Percentiles rank a stretch among this genome's conserved stretches.
These are phyloP conservation scores for Plutomurus gul DNA, from an alignment of 1,140 invertebrate genomes.

Conservation along the genomic window DNA sequence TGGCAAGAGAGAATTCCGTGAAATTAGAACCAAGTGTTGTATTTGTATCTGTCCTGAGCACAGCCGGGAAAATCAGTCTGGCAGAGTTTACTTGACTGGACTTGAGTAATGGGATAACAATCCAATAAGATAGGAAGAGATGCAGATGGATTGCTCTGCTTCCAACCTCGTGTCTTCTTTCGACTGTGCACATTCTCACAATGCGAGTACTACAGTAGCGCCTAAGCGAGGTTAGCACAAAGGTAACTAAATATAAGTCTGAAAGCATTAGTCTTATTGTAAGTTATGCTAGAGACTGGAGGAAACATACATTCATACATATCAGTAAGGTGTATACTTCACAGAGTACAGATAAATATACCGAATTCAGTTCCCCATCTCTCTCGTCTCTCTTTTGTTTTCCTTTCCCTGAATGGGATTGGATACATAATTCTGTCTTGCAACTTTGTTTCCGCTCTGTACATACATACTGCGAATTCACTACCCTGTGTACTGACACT, in stretches of 20 bases:
- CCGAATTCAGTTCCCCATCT: background rate
- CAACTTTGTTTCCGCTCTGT: background rate
- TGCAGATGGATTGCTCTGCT: conserved; percentile 7
- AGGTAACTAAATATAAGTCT: background rate
- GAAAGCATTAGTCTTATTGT: background rate
- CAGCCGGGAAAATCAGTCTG: background rate
- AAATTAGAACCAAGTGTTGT: too few relatives aligned
- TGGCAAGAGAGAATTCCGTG: too few relatives aligned
- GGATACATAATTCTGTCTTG: conserved; percentile 1
- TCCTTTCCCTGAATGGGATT: background rate
- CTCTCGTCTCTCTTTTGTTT: background rate
- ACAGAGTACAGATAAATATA: too few relatives aligned
- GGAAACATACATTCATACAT: background rate
- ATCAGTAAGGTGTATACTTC: too few relatives aligned
- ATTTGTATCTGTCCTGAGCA: too few relatives aligned
- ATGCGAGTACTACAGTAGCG: too few relatives aligned
- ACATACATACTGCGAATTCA: background rate
- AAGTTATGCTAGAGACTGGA: background rate
- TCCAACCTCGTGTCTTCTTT: background rate
- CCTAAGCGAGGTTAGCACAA: too few relatives aligned
- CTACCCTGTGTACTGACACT: too few relatives aligned
- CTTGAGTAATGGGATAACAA: conserved; percentile 23
- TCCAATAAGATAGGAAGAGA: conserved; percentile 20
- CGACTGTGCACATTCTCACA: too few relatives aligned
- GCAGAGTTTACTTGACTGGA: background rate